Evolutionary conservation across 1,140 invertebrate species (phyloP), one percentile per base, ranked within the genome.

Genomic region (Pseudomyrmex dendroicus): DNA sequence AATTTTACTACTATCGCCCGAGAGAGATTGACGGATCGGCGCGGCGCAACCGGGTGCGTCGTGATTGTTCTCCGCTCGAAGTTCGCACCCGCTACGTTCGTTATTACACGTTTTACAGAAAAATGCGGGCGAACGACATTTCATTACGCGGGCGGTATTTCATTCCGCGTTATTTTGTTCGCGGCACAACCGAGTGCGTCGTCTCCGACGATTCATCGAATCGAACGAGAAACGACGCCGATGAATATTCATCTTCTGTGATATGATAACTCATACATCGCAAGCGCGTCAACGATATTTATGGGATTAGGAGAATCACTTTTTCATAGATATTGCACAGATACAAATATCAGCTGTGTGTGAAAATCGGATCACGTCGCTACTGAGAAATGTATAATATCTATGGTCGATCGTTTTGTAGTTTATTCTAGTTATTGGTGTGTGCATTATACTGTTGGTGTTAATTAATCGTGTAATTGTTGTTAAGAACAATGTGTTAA

Each of bases 171-270:
- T 48, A 12, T 57, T 70, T 78, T 50, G 64, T 59, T 48, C 4
- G 20, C 20, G 20, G 0, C 20, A 0, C 20, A 20, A 20, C 20
- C 20, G 17, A 0, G 4, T 7, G 35, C 35, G 35, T 35, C 50
- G 63, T 20, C 76, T 54, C 0, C 62, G 73, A n/a, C 73, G 52
- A 77, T 54, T 35, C 50, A 5, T 74, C 59, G 56, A 3, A 73
- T 20, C 56, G 68, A 10, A 12, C 48, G 68, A 35, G 5, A 12
- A 61, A 73, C 44, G 50, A 25, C 10, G 20, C 15, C 59, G 50
- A 57, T 83, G 61, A 83, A 78, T 78, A 80, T 70, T 80, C 64
- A 78, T 70, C 64, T 57, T 80, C 44, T 35, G 12, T 25, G 64
- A 50, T 70, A 46, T 46, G 56, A 77, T 68, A 77, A 77, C 63